Conservation (phyloP, 1,140 invertebrate species). For the Drosophila baimaii region DNA sequence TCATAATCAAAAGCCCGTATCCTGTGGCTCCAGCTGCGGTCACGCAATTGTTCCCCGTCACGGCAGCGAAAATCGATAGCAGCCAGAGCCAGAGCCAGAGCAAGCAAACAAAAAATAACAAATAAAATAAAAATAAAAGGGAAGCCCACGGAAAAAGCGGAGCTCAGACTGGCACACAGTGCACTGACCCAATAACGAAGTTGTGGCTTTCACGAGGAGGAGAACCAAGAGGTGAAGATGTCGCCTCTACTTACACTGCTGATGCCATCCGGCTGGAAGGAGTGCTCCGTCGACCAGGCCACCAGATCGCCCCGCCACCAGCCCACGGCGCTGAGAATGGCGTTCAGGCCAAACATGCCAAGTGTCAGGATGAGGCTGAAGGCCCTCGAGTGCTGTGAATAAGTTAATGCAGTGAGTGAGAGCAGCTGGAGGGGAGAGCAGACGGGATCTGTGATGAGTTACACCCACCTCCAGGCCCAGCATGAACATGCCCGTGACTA, state of each 20-base stretch:
- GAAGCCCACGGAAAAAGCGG: constrained; percentile 5
- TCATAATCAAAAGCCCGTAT: constrained; percentile 81
- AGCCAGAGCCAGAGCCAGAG: too few relatives aligned
- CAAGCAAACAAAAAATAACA: constrained; percentile 11
- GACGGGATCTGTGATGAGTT: background rate
- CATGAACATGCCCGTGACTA: constrained; percentile 89
- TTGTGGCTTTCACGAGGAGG: background rate
- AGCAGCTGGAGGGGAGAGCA: background rate
- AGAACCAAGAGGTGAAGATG: background rate
- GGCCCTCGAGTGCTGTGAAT: constrained; percentile 77
- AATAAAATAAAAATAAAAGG: constrained; percentile 25
- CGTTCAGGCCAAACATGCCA: constrained; percentile 76
- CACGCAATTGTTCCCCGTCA: constrained; percentile 68
- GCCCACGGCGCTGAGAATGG: constrained; percentile 72
- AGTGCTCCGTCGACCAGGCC: constrained; percentile 70
- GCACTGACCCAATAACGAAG: constrained; percentile 71
- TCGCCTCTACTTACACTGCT: constrained; percentile 72
- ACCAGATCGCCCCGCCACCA: constrained; percentile 72
- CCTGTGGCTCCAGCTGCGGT: constrained; percentile 59
- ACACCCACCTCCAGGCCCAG: constrained; percentile 87
- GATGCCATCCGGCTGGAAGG: constrained; percentile 80
- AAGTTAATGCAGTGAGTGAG: constrained; percentile 12
- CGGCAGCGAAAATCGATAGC: constrained; percentile 71
- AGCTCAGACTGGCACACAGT: constrained; percentile 50
- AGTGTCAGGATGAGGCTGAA: constrained; percentile 81